These are phyloP conservation scores for Brenthis daphne DNA, from an alignment of 2,888 invertebrate genomes.

Conservation along the genomic window DNA sequence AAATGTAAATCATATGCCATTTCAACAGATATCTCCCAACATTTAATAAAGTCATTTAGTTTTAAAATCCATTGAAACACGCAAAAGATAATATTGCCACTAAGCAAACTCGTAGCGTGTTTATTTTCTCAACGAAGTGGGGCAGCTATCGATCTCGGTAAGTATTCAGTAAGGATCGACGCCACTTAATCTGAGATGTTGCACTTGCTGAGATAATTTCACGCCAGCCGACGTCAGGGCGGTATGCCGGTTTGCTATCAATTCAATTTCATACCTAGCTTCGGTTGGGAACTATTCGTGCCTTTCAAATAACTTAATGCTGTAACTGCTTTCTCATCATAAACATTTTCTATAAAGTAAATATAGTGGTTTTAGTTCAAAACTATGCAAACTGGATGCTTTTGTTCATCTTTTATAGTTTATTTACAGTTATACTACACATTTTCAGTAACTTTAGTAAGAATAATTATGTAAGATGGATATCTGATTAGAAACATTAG, in stretches of 20 bases:
- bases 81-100: conserved; percentile 19
- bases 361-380: conserved; percentile 7
- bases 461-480: too few relatives aligned
- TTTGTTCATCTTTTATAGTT: too few relatives aligned
- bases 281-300: conserved; percentile 41
- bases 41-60: conserved; percentile 7
- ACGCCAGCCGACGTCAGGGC: conserved; percentile 51
- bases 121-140: conserved; percentile 57
- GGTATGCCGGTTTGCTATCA: conserved; percentile 52
- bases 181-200: conserved; percentile 67
- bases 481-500: too few relatives aligned
- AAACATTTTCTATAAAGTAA: conserved; percentile 9
- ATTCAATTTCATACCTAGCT: conserved; percentile 69
- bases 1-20: too few relatives aligned
- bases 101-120: conserved; percentile 38
- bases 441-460: too few relatives aligned
- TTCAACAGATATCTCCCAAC: too few relatives aligned
- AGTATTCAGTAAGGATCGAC: conserved; percentile 54
- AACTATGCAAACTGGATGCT: neutral
- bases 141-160: conserved; percentile 54
- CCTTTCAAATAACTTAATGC: conserved; percentile 35
- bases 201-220: conserved; percentile 68
- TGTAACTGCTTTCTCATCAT: conserved; percentile 26
- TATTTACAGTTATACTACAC: too few relatives aligned
- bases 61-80: conserved; percentile 17